Percentiles rank a stretch among this genome's conserved stretches.
These are phyloP conservation scores for Abrostola triplasia DNA, from an alignment of 2,888 invertebrate genomes.

Conservation along the genomic window DNA sequence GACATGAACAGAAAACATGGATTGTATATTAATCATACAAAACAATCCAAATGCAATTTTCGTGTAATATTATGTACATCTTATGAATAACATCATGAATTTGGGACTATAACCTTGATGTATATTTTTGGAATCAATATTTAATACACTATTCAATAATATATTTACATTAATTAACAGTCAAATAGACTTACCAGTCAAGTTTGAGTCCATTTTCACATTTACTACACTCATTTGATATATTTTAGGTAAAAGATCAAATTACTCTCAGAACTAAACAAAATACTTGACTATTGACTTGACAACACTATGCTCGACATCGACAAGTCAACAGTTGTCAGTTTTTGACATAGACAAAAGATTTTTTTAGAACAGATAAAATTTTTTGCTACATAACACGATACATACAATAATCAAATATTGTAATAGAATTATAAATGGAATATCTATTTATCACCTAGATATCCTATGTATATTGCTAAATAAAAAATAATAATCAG, in stretches of 20 bases:
- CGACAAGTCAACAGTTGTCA: no score
- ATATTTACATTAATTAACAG: not conserved
- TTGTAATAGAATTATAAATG: not conserved
- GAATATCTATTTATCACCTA: not conserved
- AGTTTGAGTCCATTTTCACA: constrained; percentile 76
- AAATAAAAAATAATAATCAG: no score
- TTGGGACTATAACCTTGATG: constrained; percentile 35
- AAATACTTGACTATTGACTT: constrained; percentile 1
- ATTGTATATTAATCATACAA: no score
- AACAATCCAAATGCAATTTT: no score
- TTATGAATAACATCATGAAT: constrained; percentile 13
- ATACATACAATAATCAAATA: no score
- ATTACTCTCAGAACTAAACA: constrained; percentile 45
- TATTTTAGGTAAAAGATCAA: constrained; percentile 52
- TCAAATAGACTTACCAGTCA: constrained; percentile 68
- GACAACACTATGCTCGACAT: constrained; percentile 26
- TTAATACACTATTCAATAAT: not conserved
- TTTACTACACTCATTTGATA: constrained; percentile 54
- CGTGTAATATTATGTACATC: not conserved
- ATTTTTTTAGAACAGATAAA: constrained; percentile 6
- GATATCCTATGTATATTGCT: not conserved
- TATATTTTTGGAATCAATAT: constrained; percentile 34
- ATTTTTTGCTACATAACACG: constrained; percentile 1
- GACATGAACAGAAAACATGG: no score
- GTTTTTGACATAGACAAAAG: constrained; percentile 21